These are phyloP conservation scores for Turritopsis rubra DNA, from an alignment of 30 jellyfish, hydroid and myxozoan species.

Conservation along the genomic window DNA sequence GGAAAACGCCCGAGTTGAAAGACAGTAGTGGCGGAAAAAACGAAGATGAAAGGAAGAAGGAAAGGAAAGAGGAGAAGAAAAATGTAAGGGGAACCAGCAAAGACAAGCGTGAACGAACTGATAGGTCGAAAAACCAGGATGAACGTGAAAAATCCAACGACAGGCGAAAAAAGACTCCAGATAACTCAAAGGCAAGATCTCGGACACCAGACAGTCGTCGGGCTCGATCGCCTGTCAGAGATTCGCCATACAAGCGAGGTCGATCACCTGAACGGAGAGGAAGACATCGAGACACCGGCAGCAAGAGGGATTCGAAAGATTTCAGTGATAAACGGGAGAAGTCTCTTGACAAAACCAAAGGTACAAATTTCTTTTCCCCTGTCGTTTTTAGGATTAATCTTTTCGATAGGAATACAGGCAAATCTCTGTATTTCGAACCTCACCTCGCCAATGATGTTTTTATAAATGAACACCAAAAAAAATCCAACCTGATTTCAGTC, in stretches of 20 bases:
- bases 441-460: too few species aligned
- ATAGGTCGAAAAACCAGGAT: neutral
- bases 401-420: too few species aligned
- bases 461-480: too few species aligned
- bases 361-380: neutral
- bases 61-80: conserved; percentile 10
- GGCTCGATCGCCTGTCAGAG: neutral
- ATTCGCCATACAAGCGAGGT: conserved; percentile 17
- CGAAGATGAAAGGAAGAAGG: neutral
- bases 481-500: too few species aligned
- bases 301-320: neutral
- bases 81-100: neutral
- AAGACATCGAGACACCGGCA: conserved; percentile 9
- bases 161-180: conserved; percentile 22
- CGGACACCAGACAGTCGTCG: conserved; percentile 8
- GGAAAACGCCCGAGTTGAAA: conserved; percentile 15
- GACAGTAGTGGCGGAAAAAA: neutral
- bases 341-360: conserved; percentile 14
- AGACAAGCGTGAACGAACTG: conserved; percentile 13
- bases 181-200: neutral
- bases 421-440: too few species aligned
- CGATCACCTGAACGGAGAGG: conserved; percentile 24
- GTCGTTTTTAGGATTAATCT: neutral
- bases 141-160: conserved; percentile 10
- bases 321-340: neutral